Conservation (phyloP, 2,797 vertebrate species). For the Tympanoctomys barrerae region DNA sequence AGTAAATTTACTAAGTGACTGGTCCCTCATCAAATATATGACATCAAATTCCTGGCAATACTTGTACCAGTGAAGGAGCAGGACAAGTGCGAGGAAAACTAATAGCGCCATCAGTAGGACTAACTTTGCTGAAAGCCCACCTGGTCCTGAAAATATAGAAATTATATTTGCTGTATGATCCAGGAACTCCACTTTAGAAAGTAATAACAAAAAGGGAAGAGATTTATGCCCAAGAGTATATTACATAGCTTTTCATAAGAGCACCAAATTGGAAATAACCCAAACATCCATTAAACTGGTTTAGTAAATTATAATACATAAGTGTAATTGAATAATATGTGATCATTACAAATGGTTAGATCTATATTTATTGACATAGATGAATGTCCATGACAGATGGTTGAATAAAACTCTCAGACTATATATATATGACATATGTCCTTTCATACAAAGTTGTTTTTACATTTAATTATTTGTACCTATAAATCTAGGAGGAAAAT, state of each 20-base stretch:
- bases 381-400: constrained; percentile 52
- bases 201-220: constrained; percentile 58
- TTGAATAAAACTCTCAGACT: constrained; percentile 46
- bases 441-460: not conserved
- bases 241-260: constrained; percentile 62
- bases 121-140: constrained; percentile 17
- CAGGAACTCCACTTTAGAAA: constrained; percentile 56
- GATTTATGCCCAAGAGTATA: constrained; percentile 58
- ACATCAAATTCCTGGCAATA: not conserved
- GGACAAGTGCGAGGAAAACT: not conserved
- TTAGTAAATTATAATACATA: constrained; percentile 72
- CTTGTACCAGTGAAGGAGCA: not conserved
- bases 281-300: constrained; percentile 56
- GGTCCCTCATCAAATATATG: not conserved
- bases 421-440: not conserved
- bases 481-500: constrained; percentile 10
- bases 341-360: constrained; percentile 65
- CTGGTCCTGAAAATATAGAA: constrained; percentile 34
- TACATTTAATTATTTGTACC: not conserved
- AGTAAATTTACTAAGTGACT: constrained; percentile 2
- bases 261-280: constrained; percentile 43
- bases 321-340: constrained; percentile 63
- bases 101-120: not conserved
- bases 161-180: not conserved
- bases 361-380: constrained; percentile 71